Base-by-base conservation (phyloP, 2,888 invertebrate genomes). In the Athalia rosae region DNA sequence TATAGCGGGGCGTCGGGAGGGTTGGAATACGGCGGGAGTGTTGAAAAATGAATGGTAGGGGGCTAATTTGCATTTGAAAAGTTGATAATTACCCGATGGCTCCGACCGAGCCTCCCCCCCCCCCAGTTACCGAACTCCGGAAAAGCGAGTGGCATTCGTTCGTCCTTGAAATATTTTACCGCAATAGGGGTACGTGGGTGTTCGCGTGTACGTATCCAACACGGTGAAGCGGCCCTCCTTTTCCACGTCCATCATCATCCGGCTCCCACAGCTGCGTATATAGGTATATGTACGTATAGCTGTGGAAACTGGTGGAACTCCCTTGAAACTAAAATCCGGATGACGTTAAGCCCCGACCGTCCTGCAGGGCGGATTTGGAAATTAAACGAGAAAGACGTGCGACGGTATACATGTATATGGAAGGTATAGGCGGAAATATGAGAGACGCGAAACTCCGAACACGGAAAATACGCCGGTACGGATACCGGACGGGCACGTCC, bases 51-150 rank as follows among this genome's bases (percentile, higher is more conserved):
- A 13, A 13, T 45, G 58, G 9, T 3, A 9, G 41, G 45, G 8
- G 56, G 41, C 71, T 58, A 9, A 56, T 71, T 58, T 71, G 71
- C 71, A 58, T 71, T 45, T 71, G 71, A 45, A 58, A 58, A 71
- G 71, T 71, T 71, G 58, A 71, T 71, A 58, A 71, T 71, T 45
- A 71, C 56, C 71, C 71, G 58, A 58, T 71, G 58, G 56, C 56
- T 13, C n/a, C 4, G 8, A 61, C 28, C 11, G 8, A 53, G 15
- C 8, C 28, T 7, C 15, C 4, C 6, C n/a, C n/a, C n/a, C n/a
- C n/a, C n/a, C n/a, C n/a, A n/a, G n/a, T n/a, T n/a, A 41, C 28
- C 28, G 28, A 41, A 7, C 62, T 41, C 59, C 62, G n/a, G 53
- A 53, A 53, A n/a, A 53, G 53, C 53, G 11, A 9, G 53, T n/a